These are phyloP conservation scores for Ceratosolen solmsi DNA, from an alignment of 1,140 invertebrate genomes.

Conservation along the genomic window DNA sequence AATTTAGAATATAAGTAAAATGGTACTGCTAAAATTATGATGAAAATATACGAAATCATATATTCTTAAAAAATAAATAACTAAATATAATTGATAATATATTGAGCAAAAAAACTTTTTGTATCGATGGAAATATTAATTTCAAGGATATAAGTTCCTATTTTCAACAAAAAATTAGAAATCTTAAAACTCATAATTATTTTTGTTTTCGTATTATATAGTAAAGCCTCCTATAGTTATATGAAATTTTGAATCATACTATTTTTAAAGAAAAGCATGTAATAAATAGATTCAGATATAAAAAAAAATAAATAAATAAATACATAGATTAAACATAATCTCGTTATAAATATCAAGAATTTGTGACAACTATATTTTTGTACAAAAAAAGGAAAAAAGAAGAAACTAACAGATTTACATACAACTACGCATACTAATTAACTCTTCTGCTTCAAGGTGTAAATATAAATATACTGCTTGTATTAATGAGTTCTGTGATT, in stretches of 20 bases:
- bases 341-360: too few relatives aligned
- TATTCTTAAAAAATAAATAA: neutral
- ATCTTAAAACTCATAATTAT: neutral
- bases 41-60: neutral
- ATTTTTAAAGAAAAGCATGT: neutral
- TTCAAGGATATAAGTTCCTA: neutral
- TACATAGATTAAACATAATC: too few relatives aligned
- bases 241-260: neutral
- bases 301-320: too few relatives aligned
- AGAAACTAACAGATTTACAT: too few relatives aligned
- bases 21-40: neutral
- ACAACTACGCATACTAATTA: too few relatives aligned
- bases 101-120: neutral
- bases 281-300: neutral
- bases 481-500: too few relatives aligned
- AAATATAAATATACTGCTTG: too few relatives aligned
- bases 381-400: too few relatives aligned
- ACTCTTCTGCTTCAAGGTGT: too few relatives aligned
- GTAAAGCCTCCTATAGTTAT: neutral
- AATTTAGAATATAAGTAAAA: neutral
- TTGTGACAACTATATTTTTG: too few relatives aligned
- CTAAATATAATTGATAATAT: neutral
- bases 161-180: neutral
- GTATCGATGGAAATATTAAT: neutral
- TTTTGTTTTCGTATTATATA: neutral